Percentiles rank a stretch among this genome's conserved stretches.
phyloP scores from a whole-genome alignment of 2,113 vertebrate species.

The Caranx melampygus region DNA sequence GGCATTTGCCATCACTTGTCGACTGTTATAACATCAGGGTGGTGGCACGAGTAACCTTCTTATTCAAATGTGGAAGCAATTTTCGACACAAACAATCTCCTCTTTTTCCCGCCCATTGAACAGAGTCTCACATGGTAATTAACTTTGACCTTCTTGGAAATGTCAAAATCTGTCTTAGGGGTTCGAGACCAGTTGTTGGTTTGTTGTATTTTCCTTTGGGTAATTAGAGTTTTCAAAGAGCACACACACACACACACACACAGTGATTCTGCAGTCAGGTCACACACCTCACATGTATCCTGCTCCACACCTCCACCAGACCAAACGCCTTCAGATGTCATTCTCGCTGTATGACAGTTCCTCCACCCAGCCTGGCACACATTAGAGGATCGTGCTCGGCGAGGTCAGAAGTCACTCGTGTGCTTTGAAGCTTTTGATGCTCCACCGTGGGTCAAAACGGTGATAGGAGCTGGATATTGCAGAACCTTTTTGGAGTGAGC shows the following conservation, averaged over 20 bases:
- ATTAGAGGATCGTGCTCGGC: constrained; percentile 50
- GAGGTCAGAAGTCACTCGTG: constrained; percentile 62
- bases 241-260: background rate
- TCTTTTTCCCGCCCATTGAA: constrained; percentile 18
- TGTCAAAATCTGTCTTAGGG: constrained; percentile 70
- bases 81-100: constrained; percentile 45
- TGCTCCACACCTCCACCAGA: constrained; percentile 21
- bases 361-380: constrained; percentile 32
- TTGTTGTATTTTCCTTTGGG: constrained; percentile 41
- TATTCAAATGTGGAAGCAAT: constrained; percentile 35
- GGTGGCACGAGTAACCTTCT: constrained; percentile 32
- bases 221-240: constrained; percentile 62
- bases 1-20: background rate
- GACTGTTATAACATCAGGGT: background rate
- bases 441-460: constrained; percentile 45
- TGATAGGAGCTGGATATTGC: constrained; percentile 46
- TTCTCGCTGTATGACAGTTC: constrained; percentile 25
- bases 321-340: constrained; percentile 23
- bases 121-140: constrained; percentile 58
- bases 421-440: constrained; percentile 72
- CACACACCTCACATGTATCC: background rate
- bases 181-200: constrained; percentile 48
- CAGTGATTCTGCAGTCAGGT: constrained; percentile 45
- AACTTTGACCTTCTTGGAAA: constrained; percentile 74
- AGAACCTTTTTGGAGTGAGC: constrained; percentile 45